phyloP scores from a whole-genome alignment of 2,888 invertebrate species.

The Molorchus minor region DNA sequence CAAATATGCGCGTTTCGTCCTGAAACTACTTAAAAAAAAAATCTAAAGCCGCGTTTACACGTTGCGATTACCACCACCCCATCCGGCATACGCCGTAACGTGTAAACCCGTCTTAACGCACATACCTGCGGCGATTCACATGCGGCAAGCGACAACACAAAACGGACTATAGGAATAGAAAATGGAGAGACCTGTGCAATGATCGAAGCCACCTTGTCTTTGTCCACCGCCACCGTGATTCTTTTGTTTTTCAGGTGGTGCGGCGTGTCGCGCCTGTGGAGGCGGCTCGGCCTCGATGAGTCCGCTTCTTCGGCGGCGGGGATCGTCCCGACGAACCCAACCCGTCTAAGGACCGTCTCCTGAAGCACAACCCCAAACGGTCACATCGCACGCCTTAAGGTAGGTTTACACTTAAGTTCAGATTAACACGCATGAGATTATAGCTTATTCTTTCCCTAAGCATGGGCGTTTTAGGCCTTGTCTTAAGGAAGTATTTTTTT shows the following conservation, averaged over 20 bases:
- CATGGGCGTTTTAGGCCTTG: too few relatives aligned
- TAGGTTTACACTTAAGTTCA: too few relatives aligned
- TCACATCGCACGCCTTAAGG: constrained; percentile 7
- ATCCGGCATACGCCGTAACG: not conserved
- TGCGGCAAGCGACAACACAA: not conserved
- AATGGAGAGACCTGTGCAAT: constrained; percentile 70
- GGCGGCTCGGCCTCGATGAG: constrained; percentile 69
- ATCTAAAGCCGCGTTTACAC: not conserved
- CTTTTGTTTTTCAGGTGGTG: constrained; percentile 99
- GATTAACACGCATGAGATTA: too few relatives aligned
- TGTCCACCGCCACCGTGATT: constrained; percentile 74
- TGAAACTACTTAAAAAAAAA: too few relatives aligned
- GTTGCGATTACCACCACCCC: not conserved
- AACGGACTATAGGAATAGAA: constrained; percentile 19
- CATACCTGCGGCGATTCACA: not conserved
- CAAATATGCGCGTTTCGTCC: too few relatives aligned
- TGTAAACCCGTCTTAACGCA: too few relatives aligned
- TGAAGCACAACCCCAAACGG: constrained; percentile 29
- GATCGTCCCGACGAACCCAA: constrained; percentile 70
- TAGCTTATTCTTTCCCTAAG: too few relatives aligned
- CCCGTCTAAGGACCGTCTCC: constrained; percentile 67
- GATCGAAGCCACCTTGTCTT: constrained; percentile 78
- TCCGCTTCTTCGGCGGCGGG: constrained; percentile 63
- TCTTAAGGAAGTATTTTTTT: too few relatives aligned
- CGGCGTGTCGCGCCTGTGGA: constrained; percentile 95